Evolutionary conservation across 2,113 vertebrate genomes (phyloP).

Genomic region (Cyrtonyx montezumae): DNA sequence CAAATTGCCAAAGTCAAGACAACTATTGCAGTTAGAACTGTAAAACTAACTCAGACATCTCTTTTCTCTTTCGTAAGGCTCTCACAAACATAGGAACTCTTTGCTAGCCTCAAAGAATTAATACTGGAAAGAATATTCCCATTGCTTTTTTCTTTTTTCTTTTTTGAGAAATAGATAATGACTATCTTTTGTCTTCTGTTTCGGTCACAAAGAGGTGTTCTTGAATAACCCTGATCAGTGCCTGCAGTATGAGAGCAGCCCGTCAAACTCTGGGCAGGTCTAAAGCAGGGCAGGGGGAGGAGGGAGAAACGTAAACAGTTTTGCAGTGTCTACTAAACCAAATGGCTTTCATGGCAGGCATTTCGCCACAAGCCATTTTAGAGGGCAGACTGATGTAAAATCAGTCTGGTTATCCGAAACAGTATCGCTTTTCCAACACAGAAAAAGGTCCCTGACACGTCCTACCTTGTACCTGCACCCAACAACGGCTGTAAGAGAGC

Average conservation of each 20-base stretch:
- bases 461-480: background rate
- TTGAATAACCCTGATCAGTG: background rate
- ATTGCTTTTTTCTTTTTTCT: rapidly evolving
- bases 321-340: background rate
- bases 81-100: background rate
- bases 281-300: background rate
- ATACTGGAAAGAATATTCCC: background rate
- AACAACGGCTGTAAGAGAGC: background rate
- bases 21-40: slow-evolving; percentile 18
- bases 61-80: background rate
- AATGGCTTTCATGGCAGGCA: background rate
- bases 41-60: background rate
- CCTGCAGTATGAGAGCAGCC: background rate
- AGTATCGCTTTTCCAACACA: background rate
- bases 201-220: rapidly evolving
- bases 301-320: background rate
- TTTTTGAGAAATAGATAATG: background rate
- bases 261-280: background rate
- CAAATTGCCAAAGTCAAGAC: background rate
- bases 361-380: background rate
- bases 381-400: background rate
- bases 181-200: background rate
- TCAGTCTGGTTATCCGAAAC: background rate
- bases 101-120: background rate
- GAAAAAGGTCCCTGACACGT: background rate